Conservation (phyloP, 2,797 vertebrate genomes). For the Tympanoctomys barrerae region DNA sequence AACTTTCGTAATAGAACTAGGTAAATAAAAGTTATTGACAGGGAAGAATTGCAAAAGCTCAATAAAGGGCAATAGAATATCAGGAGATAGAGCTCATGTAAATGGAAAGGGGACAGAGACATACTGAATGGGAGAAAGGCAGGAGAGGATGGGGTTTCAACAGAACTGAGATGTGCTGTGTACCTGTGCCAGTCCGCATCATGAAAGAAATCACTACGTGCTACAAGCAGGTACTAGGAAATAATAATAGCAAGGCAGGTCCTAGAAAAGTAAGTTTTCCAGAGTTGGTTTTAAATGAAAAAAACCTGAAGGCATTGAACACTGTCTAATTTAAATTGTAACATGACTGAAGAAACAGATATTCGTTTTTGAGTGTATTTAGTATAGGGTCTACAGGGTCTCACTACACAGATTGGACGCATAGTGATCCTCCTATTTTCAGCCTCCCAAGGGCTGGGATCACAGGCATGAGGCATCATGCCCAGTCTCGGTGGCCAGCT, state of each 20-base stretch:
- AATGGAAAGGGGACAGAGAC: background rate
- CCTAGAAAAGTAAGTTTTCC: background rate
- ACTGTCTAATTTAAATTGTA: background rate
- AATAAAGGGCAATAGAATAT: background rate
- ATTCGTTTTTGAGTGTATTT: background rate
- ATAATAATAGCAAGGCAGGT: background rate
- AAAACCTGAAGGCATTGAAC: background rate
- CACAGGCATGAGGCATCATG: too few species aligned
- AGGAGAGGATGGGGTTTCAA: background rate
- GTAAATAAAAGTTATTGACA: background rate
- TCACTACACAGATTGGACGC: too few species aligned
- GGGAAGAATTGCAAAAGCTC: background rate
- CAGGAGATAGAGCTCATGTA: background rate
- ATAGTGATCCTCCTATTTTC: too few species aligned
- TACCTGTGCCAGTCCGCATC: background rate
- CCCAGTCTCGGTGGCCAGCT: too few species aligned
- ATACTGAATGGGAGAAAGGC: background rate
- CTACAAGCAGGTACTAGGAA: background rate
- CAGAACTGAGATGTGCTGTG: background rate
- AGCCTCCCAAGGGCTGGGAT: too few species aligned
- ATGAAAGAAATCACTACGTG: background rate
- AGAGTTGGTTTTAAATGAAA: background rate
- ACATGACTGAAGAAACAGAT: slow-evolving; percentile 8
- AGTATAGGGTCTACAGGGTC: too few species aligned
- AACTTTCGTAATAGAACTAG: background rate